Base-by-base conservation (phyloP, 30 jellyfish, hydroid and myxozoan genomes). In the Chironex yamaguchii region DNA sequence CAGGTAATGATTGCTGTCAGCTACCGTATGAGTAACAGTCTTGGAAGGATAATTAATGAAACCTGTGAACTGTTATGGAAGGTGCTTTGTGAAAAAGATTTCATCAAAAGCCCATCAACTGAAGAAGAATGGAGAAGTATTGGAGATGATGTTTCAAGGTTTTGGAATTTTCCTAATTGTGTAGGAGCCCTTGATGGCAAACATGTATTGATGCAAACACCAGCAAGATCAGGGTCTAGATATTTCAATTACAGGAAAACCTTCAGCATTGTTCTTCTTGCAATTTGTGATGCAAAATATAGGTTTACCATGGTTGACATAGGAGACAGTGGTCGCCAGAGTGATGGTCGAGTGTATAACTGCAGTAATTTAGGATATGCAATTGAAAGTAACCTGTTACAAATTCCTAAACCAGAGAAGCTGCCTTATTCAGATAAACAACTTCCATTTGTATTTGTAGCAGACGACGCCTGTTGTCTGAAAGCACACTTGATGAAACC, bases 271-370 rank as follows among this genome's bases (percentile, higher is more conserved):
- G 87, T 68, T 49, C 83, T 82, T 9, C 20, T 82, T 48, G 88
- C 64, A 26, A 66, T 82, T 3, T 68, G 76, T 30, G 78, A 67
- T 82, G 77, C 87, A 20, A 82, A 32, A 62, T 79, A 79, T 48
- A 62, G 0, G 33, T 79, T 34, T 31, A 49, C 67, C 34, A 69
- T 1, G 2, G 90, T 79, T 9, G 90, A 79, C 76, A 58, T 58
- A 29, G 90, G 90, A 21, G 84, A 62, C 42, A 34, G 85, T 53
- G 90, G 90, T 17, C 35, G 90, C 34, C 90, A 79, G 24, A 54
- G 72, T 26, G 72, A 17, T 21, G 72, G 25, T 54, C 72, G n/a
- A n/a, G n/a, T n/a, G n/a, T n/a, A n/a, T n/a, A n/a, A n/a, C n/a
- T n/a, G n/a, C n/a, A n/a, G 78, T 68, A 29, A 68, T 29, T n/a